phyloP scores from a whole-genome alignment of 1,140 invertebrate species.

The Neodiprion fabricii region DNA sequence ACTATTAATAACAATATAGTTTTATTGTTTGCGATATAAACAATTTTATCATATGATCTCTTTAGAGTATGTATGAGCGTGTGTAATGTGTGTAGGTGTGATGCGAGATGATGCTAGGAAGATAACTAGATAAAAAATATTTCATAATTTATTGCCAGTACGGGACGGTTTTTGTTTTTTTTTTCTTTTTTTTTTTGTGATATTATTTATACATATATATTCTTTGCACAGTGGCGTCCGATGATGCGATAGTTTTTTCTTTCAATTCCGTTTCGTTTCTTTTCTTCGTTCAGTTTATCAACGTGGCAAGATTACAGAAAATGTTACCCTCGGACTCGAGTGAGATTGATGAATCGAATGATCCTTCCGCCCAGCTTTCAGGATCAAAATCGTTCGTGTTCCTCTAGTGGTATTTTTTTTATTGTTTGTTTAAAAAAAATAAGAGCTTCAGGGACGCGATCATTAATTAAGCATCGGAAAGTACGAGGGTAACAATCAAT shows the following conservation, averaged over 20 bases:
- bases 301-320: not conserved
- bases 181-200: not conserved
- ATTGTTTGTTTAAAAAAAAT: no score
- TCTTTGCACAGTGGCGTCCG: not conserved
- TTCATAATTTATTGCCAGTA: constrained; percentile 23
- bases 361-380: not conserved
- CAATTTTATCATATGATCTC: constrained; percentile 29
- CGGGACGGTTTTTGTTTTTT: constrained; percentile 34
- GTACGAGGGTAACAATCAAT: not conserved
- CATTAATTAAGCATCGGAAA: not conserved
- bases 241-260: not conserved
- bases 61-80: constrained; percentile 38
- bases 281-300: not conserved
- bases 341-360: not conserved
- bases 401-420: no score
- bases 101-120: not conserved
- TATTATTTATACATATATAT: not conserved
- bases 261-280: not conserved
- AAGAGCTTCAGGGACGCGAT: no score
- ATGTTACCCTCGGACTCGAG: no score
- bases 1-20: constrained; percentile 40
- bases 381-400: constrained; percentile 2
- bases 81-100: constrained; percentile 31
- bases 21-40: constrained; percentile 41
- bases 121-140: constrained; percentile 2